A percentile compares a stretch with the other conserved stretches of the same genome.
Conservation (phyloP, 2,888 invertebrate genomes). For the Drosophila lutescens region DNA sequence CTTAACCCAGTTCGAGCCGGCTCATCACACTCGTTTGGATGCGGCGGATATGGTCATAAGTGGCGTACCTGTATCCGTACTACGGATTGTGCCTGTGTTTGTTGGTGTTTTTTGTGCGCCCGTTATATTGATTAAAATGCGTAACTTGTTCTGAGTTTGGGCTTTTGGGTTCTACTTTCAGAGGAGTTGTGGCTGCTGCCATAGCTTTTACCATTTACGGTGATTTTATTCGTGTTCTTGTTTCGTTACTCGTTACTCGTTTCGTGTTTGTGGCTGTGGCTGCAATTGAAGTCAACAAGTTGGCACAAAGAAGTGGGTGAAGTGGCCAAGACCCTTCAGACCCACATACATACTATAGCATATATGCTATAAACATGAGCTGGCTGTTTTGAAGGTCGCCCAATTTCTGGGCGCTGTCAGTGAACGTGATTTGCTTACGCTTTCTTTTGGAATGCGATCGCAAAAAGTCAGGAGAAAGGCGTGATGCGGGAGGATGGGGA, state of each 20-base stretch:
- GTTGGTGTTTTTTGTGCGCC: slow-evolving; percentile 39
- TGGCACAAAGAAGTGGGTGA: slow-evolving; percentile 35
- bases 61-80: slow-evolving; percentile 19
- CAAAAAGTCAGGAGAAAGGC: slow-evolving; percentile 13
- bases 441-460: slow-evolving; percentile 62
- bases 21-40: slow-evolving; percentile 48
- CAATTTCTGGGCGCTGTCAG: slow-evolving; percentile 40
- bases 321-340: slow-evolving; percentile 60
- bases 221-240: slow-evolving; percentile 44
- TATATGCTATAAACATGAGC: slow-evolving; percentile 11
- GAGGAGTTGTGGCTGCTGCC: slow-evolving; percentile 19
- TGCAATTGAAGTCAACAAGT: slow-evolving; percentile 47
- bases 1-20: slow-evolving; percentile 79
- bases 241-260: slow-evolving; percentile 2
- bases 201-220: slow-evolving; percentile 44
- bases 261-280: slow-evolving; percentile 14
- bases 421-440: slow-evolving; percentile 73
- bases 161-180: slow-evolving; percentile 65
- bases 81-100: background rate
- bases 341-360: slow-evolving; percentile 26
- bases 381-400: slow-evolving; percentile 63
- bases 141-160: slow-evolving; percentile 70
- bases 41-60: slow-evolving; percentile 51
- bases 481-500: background rate
- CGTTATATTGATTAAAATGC: slow-evolving; percentile 80